Percentiles rank a stretch among this genome's conserved stretches.
Evolutionary conservation across 2,113 vertebrate genomes (phyloP).

Genomic region (Lontra canadensis): DNA sequence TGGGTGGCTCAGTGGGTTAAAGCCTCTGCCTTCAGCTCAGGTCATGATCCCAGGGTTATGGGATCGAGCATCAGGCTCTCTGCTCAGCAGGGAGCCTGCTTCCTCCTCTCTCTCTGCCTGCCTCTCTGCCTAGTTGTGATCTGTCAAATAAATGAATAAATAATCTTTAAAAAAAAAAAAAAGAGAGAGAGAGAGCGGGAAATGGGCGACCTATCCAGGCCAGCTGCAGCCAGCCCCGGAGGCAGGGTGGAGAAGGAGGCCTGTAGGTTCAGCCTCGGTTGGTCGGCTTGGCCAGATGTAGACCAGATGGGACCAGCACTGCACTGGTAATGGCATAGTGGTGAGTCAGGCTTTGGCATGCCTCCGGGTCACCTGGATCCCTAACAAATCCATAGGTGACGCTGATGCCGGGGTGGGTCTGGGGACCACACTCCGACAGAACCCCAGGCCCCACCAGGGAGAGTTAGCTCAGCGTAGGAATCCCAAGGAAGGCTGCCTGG

Average conservation of each 20-base stretch:
- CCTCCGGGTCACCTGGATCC: background rate
- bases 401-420: background rate
- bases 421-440: fast-evolving
- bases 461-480: background rate
- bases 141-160: no score
- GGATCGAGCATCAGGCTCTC: no score
- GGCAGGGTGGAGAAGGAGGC: background rate
- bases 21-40: no score
- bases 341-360: background rate
- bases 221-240: background rate
- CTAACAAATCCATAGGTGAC: background rate
- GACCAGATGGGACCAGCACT: background rate
- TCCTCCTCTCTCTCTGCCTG: no score
- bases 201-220: background rate
- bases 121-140: no score
- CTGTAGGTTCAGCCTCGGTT: background rate
- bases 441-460: background rate
- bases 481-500: background rate
- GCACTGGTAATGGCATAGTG: background rate
- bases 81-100: no score
- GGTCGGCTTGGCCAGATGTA: background rate
- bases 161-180: no score
- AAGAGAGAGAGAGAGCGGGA: background rate
- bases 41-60: no score
- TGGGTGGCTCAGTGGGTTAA: no score